phyloP scores from a whole-genome alignment of 2,797 vertebrate species.

The Pipistrellus kuhlii region DNA sequence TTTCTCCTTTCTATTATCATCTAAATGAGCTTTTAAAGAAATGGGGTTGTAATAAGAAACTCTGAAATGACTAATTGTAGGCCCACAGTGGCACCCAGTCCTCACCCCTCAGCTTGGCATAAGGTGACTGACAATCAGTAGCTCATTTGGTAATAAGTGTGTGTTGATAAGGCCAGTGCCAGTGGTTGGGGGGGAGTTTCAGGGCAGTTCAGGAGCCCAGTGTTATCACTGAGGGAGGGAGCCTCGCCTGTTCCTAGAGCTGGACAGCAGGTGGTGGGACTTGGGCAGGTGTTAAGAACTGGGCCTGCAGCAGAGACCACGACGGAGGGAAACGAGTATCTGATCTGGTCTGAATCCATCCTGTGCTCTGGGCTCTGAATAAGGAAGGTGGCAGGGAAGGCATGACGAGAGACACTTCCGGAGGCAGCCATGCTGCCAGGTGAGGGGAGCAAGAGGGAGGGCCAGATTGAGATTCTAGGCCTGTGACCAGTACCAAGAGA shows the following conservation, averaged over 20 bases:
- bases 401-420: neutral
- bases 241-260: neutral
- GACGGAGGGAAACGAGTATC: neutral
- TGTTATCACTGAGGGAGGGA: neutral
- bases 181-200: rapidly evolving
- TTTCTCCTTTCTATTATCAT: neutral
- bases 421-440: neutral
- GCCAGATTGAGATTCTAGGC: neutral
- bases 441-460: neutral
- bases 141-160: rapidly evolving
- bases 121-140: rapidly evolving
- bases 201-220: neutral
- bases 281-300: neutral
- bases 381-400: neutral
- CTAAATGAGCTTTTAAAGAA: neutral
- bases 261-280: neutral
- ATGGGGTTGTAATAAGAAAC: neutral
- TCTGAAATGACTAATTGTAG: neutral
- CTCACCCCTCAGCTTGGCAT: rapidly evolving
- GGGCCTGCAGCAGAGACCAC: neutral
- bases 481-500: neutral
- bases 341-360: neutral
- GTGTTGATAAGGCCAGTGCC: rapidly evolving
- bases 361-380: neutral
- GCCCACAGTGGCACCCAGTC: rapidly evolving